Base-by-base conservation (phyloP, 1,140 invertebrate species). In the Pantala flavescens region DNA sequence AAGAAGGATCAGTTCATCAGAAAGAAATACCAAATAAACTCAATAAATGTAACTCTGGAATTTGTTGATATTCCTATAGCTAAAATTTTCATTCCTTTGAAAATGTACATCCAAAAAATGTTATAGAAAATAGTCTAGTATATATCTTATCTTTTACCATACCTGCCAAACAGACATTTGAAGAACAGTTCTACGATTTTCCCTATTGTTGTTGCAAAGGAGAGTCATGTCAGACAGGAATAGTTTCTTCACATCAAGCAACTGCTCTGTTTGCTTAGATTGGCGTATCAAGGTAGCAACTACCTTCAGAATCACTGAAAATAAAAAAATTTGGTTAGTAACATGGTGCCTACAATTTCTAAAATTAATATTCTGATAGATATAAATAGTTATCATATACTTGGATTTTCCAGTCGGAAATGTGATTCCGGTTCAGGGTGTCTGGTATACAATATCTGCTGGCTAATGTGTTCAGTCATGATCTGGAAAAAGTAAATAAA, bases 101-200 rank as follows among this genome's bases (percentile, higher is more conserved):
- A n/a, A n/a, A n/a, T n/a, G n/a, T 36, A 36, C 28, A 36, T 5
- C 28, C n/a, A n/a, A 36, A 36, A 36, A 36, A 5, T 36, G 2
- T 36, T 9, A 36, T 36, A 5, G 9, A 36, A 36, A 36, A 5
- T 36, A 36, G 28, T 36, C 28, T 9, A n/a, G 28, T 36, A 2
- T 9, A 5, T 5, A 36, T 36, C 2, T 36, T 9, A 36, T 36
- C 28, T 36, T 5, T 36, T 36, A 36, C 75, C 86, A 87, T 79
- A 92, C 89, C 84, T 99, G 98, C 98, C 98, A 99, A 0, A 99
- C 98, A 9, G 97, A 99, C 98, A 99, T 99, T 85, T 99, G 98
- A 16, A 99, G 86, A 0, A 99, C 95, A 0, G 95, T 99, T 77
- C 97, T 85, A 72, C 98, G 84, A 84, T 99, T 99, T 82, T 99